Conservation (phyloP, 2,888 invertebrate genomes). For the Sphinx pinastri region DNA sequence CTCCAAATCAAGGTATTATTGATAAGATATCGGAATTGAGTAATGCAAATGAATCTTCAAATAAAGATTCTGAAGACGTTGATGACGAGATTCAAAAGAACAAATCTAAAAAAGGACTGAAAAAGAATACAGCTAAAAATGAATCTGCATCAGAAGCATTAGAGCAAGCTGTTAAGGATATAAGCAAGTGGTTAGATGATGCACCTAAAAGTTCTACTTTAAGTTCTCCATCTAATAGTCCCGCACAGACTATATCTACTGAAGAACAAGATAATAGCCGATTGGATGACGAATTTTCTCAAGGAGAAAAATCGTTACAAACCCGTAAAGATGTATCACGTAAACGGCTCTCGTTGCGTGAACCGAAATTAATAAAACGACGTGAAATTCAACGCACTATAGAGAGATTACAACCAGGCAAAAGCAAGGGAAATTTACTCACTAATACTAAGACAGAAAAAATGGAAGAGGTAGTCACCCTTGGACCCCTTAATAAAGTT, state of each 20-base stretch:
- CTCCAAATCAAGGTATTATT: slow-evolving; percentile 52
- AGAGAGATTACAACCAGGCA: slow-evolving; percentile 92
- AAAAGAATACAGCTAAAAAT: slow-evolving; percentile 78
- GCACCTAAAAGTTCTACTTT: slow-evolving; percentile 90
- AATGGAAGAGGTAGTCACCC: slow-evolving; percentile 83
- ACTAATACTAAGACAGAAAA: slow-evolving; percentile 86
- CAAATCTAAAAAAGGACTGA: slow-evolving; percentile 63
- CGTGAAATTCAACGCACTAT: slow-evolving; percentile 92
- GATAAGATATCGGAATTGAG: slow-evolving; percentile 52
- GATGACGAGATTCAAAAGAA: slow-evolving; percentile 56
- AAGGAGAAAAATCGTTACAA: slow-evolving; percentile 63
- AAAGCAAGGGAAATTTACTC: slow-evolving; percentile 93
- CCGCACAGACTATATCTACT: slow-evolving; percentile 86
- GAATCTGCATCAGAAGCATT: slow-evolving; percentile 83
- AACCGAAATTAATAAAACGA: slow-evolving; percentile 76
- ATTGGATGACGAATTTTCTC: slow-evolving; percentile 70
- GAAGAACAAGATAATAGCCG: slow-evolving; percentile 84
- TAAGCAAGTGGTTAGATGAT: slow-evolving; percentile 94
- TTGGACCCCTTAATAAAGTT: slow-evolving; percentile 81
- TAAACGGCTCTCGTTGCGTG: slow-evolving; percentile 76
- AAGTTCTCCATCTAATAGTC: slow-evolving; percentile 91
- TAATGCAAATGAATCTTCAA: slow-evolving; percentile 42
- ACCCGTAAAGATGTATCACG: slow-evolving; percentile 73
- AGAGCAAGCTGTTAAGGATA: slow-evolving; percentile 91
- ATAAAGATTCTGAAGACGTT: slow-evolving; percentile 46